Base-by-base conservation (phyloP, 2,797 vertebrate species). In the Apodemus agrarius region DNA sequence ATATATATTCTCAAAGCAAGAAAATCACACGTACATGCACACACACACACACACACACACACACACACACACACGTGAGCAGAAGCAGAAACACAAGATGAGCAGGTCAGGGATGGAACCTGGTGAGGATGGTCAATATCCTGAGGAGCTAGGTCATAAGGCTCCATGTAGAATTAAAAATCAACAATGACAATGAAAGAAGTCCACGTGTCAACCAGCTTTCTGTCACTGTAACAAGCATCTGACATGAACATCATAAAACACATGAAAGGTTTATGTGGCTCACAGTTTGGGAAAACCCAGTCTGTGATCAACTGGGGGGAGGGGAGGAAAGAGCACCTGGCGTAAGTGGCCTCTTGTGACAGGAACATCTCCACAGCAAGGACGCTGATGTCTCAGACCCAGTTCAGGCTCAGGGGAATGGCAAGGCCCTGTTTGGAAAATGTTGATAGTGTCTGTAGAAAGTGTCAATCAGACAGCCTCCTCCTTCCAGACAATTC, bases 11-110 rank as follows among this genome's bases (percentile, higher is more conserved):
- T 43, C 31, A 84, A 89, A 81, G 61, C 57, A 81, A 94, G 37
- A 26, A 93, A 78, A 19, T 46, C 17, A 43, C 81, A 40, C 57
- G 40, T 46, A 46, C 46, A 26, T 63, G 57, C 43, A 76, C 59
- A 72, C 79, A 85, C 76, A 79, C 78, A 80, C 31, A 69, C 79
- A 81, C 79, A 83, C 37, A 31, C 57, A 69, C 63, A 92, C 91
- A 93, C 74, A 83, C 75, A 74, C 54, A 81, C 46, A 72, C 80
- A 49, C 49, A 49, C 52, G 12, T 34, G 24, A 31, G 13, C 7
- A 9, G n/a, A 91, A 16, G 46, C 26, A 49, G 79, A 81, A 57
- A 82, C n/a, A 82, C 16, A 34, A 79, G 37, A 82, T 1, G 16
- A 75, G 54, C 24, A 89, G 31, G 10, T 11, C 1, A 24, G 40